Percentiles rank a stretch among this genome's conserved stretches.
Conservation (phyloP, 2,888 invertebrate genomes). For the Oscheius sp. region DNA sequence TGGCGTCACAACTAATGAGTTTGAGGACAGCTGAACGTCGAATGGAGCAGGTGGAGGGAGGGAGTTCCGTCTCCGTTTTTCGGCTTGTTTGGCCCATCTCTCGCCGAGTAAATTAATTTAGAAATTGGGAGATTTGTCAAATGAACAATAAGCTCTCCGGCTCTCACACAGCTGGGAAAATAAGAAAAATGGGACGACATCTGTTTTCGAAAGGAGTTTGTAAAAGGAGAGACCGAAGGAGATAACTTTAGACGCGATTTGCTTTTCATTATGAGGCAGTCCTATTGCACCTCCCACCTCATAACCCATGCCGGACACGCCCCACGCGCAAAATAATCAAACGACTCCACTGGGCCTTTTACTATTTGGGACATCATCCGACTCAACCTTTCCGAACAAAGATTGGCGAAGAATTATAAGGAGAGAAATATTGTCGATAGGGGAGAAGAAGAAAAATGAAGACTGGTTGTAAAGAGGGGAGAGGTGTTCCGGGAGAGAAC, state of each 20-base stretch:
- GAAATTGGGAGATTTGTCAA: too few relatives aligned
- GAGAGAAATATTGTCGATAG: neutral
- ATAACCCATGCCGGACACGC: slow-evolving; percentile 21
- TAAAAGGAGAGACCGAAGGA: neutral
- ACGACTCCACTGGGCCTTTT: slow-evolving; percentile 7
- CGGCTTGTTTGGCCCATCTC: too few relatives aligned
- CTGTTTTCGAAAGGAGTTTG: neutral
- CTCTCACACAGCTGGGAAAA: neutral
- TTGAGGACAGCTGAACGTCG: neutral
- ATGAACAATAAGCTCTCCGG: too few relatives aligned
- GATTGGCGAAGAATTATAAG: neutral
- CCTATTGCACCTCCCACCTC: slow-evolving; percentile 21
- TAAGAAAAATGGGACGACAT: neutral
- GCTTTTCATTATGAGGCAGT: slow-evolving; percentile 6
- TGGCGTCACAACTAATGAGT: neutral
- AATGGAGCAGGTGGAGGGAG: neutral
- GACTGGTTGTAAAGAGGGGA: too few relatives aligned
- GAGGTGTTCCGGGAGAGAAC: too few relatives aligned
- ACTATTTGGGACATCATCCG: slow-evolving; percentile 17
- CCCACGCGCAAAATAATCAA: slow-evolving; percentile 25
- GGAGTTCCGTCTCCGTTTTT: too few relatives aligned
- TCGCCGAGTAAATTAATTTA: too few relatives aligned
- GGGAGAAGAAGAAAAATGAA: slow-evolving; percentile 2
- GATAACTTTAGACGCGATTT: slow-evolving; percentile 4
- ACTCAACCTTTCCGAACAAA: neutral